These are phyloP conservation scores for Penaeus indicus DNA, from an alignment of 1,140 invertebrate species.

Conservation along the genomic window DNA sequence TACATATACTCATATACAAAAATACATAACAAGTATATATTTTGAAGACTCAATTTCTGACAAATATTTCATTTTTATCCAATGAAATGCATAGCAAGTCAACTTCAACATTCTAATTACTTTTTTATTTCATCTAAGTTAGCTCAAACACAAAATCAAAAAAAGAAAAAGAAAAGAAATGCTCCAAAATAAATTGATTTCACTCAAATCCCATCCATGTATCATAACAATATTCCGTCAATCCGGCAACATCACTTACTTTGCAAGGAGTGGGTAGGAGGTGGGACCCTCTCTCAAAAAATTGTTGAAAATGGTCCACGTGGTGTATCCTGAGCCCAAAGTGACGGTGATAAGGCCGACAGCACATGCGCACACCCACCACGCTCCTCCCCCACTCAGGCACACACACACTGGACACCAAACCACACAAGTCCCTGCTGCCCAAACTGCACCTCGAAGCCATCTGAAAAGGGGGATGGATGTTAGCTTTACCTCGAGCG, in stretches of 20 bases:
- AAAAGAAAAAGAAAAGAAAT: too few species aligned
- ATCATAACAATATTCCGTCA: too few species aligned
- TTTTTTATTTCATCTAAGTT: too few species aligned
- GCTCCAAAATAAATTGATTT: too few species aligned
- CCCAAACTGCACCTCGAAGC: conserved; percentile 53
- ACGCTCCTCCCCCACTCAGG: conserved; percentile 58
- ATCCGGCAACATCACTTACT: background rate
- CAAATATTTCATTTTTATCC: too few species aligned
- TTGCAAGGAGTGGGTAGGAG: conserved; percentile 52
- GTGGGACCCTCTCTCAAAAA: conserved; percentile 48
- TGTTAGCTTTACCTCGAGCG: background rate
- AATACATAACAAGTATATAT: too few species aligned
- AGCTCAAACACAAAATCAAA: too few species aligned
- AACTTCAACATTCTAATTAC: too few species aligned
- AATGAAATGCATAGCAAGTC: too few species aligned
- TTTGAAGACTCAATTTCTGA: too few species aligned
- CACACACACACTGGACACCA: conserved; percentile 60
- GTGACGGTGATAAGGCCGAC: conserved; percentile 58
- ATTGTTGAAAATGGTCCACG: conserved; percentile 56
- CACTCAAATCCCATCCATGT: too few species aligned
- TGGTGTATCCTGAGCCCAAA: conserved; percentile 56
- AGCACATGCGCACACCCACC: conserved; percentile 59
- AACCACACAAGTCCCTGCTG: conserved; percentile 54
- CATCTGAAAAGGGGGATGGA: conserved; percentile 28
- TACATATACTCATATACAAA: too few species aligned